Evolutionary conservation across 1,140 invertebrate species (phyloP).

Genomic region (Aphidius ervi): DNA sequence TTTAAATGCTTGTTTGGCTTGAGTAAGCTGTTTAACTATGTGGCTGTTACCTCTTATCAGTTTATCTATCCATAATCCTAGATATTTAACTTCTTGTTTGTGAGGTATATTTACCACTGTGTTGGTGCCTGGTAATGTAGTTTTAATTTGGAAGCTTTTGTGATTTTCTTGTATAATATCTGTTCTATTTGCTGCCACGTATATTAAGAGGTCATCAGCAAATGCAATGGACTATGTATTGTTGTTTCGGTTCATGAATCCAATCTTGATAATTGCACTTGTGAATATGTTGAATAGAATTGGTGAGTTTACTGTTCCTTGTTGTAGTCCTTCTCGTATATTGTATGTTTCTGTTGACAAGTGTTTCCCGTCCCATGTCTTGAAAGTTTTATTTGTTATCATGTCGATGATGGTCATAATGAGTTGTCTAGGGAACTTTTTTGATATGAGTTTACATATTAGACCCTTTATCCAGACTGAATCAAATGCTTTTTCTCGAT

Average conservation of each 20-base stretch:
- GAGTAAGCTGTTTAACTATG: neutral
- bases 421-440: constrained; percentile 13
- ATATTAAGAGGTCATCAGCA: too few species aligned
- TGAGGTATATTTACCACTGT: neutral
- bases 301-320: constrained; percentile 21
- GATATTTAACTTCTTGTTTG: neutral
- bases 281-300: constrained; percentile 21
- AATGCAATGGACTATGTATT: too few species aligned
- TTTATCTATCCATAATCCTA: neutral
- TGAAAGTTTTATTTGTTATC: constrained; percentile 8
- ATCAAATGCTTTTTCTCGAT: constrained; percentile 21
- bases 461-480: constrained; percentile 25
- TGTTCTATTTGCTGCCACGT: too few species aligned
- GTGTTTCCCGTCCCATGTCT: neutral
- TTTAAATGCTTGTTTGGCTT: constrained; percentile 3
- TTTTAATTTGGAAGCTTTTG: too few species aligned
- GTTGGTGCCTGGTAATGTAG: too few species aligned
- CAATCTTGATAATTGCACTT: constrained; percentile 7
- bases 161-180: neutral
- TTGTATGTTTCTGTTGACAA: neutral
- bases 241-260: neutral
- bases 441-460: constrained; percentile 24
- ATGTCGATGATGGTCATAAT: constrained; percentile 9
- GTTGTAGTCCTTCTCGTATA: constrained; percentile 14
- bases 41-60: neutral